These are phyloP conservation scores for Tautogolabrus adspersus DNA, from an alignment of 2,113 vertebrate genomes.

Conservation along the genomic window DNA sequence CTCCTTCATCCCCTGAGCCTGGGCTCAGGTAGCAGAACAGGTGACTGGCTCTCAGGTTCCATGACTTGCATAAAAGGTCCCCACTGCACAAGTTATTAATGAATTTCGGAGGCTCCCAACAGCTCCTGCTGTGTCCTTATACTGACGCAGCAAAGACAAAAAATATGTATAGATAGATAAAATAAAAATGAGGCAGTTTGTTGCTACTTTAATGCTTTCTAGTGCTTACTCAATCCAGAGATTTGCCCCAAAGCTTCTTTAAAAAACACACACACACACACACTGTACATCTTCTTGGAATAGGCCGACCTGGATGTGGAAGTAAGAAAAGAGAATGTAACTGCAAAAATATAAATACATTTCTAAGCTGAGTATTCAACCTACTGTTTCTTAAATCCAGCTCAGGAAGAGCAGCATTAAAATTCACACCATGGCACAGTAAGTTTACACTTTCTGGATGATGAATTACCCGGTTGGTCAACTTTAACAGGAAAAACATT, in stretches of 20 bases:
- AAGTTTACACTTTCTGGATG: conserved; percentile 29
- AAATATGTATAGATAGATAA: conserved; percentile 11
- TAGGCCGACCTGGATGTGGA: conserved; percentile 33
- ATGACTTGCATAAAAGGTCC: conserved; percentile 57
- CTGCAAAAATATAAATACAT: conserved; percentile 66
- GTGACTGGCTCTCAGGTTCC: conserved; percentile 79
- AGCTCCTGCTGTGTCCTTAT: conserved; percentile 24
- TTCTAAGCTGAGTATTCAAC: conserved; percentile 61
- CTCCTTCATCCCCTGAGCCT: conserved; percentile 31
- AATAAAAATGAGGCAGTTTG: conserved; percentile 20
- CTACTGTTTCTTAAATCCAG: conserved; percentile 43
- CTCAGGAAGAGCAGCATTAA: conserved; percentile 50
- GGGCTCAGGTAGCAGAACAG: conserved; percentile 78
- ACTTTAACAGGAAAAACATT: conserved; percentile 44
- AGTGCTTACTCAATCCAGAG: conserved; percentile 28
- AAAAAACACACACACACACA: conserved; percentile 24
- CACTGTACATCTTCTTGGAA: conserved; percentile 28
- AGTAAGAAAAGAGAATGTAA: conserved; percentile 44
- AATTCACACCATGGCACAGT: conserved; percentile 17
- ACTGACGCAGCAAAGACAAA: conserved; percentile 38
- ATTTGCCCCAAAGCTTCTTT: conserved; percentile 23
- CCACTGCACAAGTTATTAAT: conserved; percentile 77
- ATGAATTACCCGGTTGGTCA: conserved; percentile 55
- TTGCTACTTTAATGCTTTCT: conserved; percentile 24
- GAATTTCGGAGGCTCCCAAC: conserved; percentile 45